phyloP scores from a whole-genome alignment of 2,113 vertebrate genomes.

The Speoplatyrhinus poulsoni region DNA sequence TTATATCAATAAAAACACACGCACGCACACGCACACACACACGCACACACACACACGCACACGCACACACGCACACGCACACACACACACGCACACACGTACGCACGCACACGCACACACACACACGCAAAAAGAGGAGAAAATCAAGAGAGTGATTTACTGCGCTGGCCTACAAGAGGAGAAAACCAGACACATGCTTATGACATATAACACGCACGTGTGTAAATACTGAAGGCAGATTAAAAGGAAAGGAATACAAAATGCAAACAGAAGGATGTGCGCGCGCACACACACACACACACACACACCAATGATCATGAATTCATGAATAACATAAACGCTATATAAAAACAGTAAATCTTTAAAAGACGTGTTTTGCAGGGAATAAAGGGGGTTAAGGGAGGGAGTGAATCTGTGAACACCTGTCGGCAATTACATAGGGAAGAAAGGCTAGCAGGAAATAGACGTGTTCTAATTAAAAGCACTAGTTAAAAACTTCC shows the following conservation, averaged over 20 bases:
- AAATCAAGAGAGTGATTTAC: conserved; percentile 88
- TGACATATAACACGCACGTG: conserved; percentile 8
- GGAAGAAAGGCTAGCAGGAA: conserved; percentile 92
- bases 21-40: conserved; percentile 43
- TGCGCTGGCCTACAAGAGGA: conserved; percentile 63
- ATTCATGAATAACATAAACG: neutral
- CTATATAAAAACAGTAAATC: neutral
- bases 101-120: too few species aligned
- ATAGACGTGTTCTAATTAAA: conserved; percentile 98
- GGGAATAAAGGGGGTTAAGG: conserved; percentile 7
- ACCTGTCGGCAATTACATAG: conserved; percentile 98
- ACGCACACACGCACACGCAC: too few species aligned
- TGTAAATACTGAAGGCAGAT: neutral
- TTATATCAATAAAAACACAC: conserved; percentile 85
- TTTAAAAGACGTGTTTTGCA: neutral
- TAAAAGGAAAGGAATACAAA: conserved; percentile 20
- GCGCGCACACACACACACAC: neutral
- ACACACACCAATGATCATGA: neutral
- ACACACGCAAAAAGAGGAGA: conserved; percentile 45
- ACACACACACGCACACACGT: conserved; percentile 14
- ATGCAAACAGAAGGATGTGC: neutral
- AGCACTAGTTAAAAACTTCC: conserved; percentile 98
- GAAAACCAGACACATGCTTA: conserved; percentile 53
- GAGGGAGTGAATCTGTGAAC: conserved; percentile 80
- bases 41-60: too few species aligned